Evolutionary conservation across 1,140 invertebrate genomes (phyloP).

Genomic region (Euglossa dilemma): DNA sequence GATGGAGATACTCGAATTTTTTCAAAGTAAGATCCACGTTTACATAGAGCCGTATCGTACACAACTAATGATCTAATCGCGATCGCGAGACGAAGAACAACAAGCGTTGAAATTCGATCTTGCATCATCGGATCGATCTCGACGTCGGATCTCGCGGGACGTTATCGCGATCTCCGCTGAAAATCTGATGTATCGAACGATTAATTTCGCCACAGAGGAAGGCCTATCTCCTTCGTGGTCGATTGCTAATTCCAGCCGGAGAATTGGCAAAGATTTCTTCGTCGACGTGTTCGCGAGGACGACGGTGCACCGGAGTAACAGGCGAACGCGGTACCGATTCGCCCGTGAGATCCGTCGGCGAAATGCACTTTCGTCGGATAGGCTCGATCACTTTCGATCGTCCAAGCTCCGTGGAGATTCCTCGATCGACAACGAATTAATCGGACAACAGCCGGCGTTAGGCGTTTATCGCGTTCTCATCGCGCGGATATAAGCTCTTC

Average conservation of each 20-base stretch:
- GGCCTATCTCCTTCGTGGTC: background rate
- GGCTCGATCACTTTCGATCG: no score
- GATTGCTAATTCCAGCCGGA: background rate
- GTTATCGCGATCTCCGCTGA: background rate
- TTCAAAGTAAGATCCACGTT: no score
- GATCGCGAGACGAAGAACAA: background rate
- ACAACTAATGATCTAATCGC: background rate
- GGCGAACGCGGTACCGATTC: no score
- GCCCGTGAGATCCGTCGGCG: no score
- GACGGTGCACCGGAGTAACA: no score
- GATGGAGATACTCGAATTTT: no score
- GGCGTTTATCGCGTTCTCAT: slow-evolving; percentile 22
- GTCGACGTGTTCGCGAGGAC: background rate
- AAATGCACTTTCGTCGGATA: no score
- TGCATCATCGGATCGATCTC: background rate
- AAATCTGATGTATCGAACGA: background rate
- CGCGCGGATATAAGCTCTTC: slow-evolving; percentile 14
- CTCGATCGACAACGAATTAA: slow-evolving; percentile 6
- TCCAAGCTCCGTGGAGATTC: no score
- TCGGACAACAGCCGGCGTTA: slow-evolving; percentile 23
- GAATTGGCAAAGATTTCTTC: slow-evolving; percentile 29
- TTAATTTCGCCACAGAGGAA: background rate
- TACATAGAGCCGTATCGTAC: no score
- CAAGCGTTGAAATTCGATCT: background rate
- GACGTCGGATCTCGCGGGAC: background rate